Evolutionary conservation across 2,888 invertebrate genomes (phyloP).

Genomic region (Plagiodera versicolora): DNA sequence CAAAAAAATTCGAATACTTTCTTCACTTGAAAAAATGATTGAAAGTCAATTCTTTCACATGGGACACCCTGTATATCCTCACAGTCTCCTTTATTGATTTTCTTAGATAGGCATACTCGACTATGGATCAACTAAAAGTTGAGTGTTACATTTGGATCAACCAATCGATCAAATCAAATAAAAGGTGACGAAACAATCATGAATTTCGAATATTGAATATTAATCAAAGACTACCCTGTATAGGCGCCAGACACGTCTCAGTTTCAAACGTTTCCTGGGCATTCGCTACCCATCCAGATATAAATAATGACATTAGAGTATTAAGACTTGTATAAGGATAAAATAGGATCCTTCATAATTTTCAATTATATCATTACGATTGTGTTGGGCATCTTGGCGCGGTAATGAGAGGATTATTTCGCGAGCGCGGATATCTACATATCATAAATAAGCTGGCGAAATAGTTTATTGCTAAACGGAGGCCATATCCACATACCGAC

Average conservation of each 20-base stretch:
- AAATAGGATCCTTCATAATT: slow-evolving; percentile 39
- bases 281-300: neutral
- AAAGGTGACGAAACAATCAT: too few species aligned
- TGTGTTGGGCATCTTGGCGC: slow-evolving; percentile 35
- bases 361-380: slow-evolving; percentile 44
- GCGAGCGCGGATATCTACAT: slow-evolving; percentile 2
- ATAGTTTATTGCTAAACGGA: slow-evolving; percentile 22
- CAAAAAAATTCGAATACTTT: too few species aligned
- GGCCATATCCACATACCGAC: neutral
- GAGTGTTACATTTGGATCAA: too few species aligned
- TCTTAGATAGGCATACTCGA: too few species aligned
- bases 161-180: too few species aligned
- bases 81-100: too few species aligned
- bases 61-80: too few species aligned
- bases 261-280: neutral
- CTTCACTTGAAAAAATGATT: too few species aligned
- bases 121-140: too few species aligned
- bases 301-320: neutral
- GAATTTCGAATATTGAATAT: too few species aligned
- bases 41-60: too few species aligned
- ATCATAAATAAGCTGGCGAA: slow-evolving; percentile 20
- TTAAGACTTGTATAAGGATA: slow-evolving; percentile 22
- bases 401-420: slow-evolving; percentile 20
- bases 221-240: neutral
- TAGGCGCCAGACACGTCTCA: neutral